Evolutionary conservation across 2,797 vertebrate species (phyloP), one percentile per base, ranked within the genome.

Genomic region (Pyrocephalus nanus): DNA sequence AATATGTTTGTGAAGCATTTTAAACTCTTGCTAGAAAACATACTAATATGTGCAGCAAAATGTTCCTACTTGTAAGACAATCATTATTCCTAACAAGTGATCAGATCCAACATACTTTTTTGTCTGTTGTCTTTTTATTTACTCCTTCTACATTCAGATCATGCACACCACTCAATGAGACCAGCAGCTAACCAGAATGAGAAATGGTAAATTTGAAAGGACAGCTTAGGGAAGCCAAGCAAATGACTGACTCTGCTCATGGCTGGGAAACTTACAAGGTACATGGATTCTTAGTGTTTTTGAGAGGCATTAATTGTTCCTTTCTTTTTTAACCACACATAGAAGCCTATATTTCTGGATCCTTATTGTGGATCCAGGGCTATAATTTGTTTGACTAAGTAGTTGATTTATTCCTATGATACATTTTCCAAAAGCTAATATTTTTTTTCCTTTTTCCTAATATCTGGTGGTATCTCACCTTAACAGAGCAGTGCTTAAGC

Each of bases 181-280:
- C 43, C 34, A 70, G 34, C 61, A 88, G 48, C 66, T 89, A 55
- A 92, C 42, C 36, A 55, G 77, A 92, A 79, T 62, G 51, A 81
- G 66, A 92, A 88, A 75, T 51, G 17, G 77, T 75, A 69, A 75
- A 93, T 91, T 66, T 91, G 54, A 88, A 86, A 91, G n/a, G 70
- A 81, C 55, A 81, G 32, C 42, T 90, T 83, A 43, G 70, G 42
- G 62, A 88, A 54, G 53, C 27, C 15, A 36, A 78, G 11, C 12
- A 54, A 88, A 54, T 86, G 8, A 64, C 50, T 82, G 34, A 43
- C 48, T 66, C 6, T 91, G 32, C 34, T 88, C 4, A 8, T 62
- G 38, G 7, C 50, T 77, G 27, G 22, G 42, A 74, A 83, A 83
- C 8, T 4, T 64, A 50, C 5, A 50, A 86, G 23, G 21, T 77